Evolutionary conservation across 2,113 vertebrate species (phyloP).

Genomic region (Cyanistes caeruleus): DNA sequence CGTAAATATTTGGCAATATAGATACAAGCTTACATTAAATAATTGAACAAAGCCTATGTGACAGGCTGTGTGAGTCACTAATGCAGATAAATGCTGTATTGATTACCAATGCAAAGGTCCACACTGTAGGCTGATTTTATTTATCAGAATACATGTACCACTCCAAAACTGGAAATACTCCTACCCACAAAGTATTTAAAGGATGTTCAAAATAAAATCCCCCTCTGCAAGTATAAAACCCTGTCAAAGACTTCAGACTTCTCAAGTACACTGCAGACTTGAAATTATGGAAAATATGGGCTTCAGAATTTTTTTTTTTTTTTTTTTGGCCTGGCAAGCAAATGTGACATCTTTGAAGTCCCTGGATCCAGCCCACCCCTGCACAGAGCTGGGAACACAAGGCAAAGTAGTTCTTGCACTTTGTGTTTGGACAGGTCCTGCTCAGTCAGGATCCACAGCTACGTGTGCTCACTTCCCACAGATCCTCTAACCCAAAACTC

Average conservation of each 20-base stretch:
- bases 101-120: slow-evolving; percentile 35
- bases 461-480: not conserved
- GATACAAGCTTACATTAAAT: not conserved
- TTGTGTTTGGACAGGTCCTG: not conserved
- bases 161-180: slow-evolving; percentile 52
- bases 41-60: not conserved
- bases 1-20: slow-evolving; percentile 2
- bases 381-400: not conserved
- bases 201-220: slow-evolving; percentile 57
- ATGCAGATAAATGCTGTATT: not conserved
- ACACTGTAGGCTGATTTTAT: slow-evolving; percentile 47
- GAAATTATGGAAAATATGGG: not conserved
- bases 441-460: not conserved
- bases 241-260: slow-evolving; percentile 27
- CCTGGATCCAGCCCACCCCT: not conserved
- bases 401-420: not conserved
- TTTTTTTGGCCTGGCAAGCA: not conserved
- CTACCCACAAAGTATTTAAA: slow-evolving; percentile 58
- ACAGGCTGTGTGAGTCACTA: slow-evolving; percentile 19
- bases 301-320: not conserved
- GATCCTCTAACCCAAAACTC: not conserved
- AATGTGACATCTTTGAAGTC: not conserved
- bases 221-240: slow-evolving; percentile 35
- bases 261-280: not conserved
- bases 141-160: slow-evolving; percentile 29